phyloP scores from a whole-genome alignment of 2,797 vertebrate species.

The Cynopterus sphinx region DNA sequence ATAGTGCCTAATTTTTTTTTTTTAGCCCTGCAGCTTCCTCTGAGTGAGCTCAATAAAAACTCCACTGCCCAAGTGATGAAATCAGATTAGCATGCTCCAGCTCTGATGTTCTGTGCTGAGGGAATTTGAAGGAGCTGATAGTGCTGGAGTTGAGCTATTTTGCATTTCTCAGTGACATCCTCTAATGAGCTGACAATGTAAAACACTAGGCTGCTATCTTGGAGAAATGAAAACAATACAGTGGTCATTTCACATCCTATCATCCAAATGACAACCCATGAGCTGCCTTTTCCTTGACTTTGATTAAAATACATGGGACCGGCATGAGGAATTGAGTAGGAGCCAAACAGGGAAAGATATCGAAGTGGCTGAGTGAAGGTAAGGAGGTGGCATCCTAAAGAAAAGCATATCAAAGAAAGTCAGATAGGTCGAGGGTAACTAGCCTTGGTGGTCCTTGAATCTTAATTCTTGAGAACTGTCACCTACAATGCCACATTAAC shows the following conservation, averaged over 20 bases:
- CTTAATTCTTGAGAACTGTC: background rate
- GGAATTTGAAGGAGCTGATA: conserved; percentile 20
- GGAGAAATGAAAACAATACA: conserved; percentile 65
- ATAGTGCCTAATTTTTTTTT: background rate
- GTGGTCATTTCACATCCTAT: conserved; percentile 59
- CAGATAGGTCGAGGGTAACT: background rate
- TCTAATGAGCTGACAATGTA: conserved; percentile 61
- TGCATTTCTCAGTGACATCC: conserved; percentile 67
- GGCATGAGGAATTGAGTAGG: background rate
- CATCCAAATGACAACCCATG: conserved; percentile 27
- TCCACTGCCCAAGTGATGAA: background rate
- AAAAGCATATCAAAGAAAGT: background rate
- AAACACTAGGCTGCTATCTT: conserved; percentile 57
- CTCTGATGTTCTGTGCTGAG: conserved; percentile 35
- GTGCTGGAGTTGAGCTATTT: background rate
- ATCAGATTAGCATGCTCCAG: conserved; percentile 31
- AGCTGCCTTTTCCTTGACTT: conserved; percentile 26
- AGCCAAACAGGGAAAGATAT: background rate
- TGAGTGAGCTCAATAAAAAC: conserved; percentile 36
- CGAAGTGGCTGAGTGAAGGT: background rate
- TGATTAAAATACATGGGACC: conserved; percentile 29
- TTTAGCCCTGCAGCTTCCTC: conserved; percentile 49
- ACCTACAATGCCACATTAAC: background rate
- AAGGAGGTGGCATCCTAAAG: background rate
- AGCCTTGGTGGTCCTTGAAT: background rate